Conservation (phyloP, 2,113 vertebrate species). For the Phoenicopterus ruber region DNA sequence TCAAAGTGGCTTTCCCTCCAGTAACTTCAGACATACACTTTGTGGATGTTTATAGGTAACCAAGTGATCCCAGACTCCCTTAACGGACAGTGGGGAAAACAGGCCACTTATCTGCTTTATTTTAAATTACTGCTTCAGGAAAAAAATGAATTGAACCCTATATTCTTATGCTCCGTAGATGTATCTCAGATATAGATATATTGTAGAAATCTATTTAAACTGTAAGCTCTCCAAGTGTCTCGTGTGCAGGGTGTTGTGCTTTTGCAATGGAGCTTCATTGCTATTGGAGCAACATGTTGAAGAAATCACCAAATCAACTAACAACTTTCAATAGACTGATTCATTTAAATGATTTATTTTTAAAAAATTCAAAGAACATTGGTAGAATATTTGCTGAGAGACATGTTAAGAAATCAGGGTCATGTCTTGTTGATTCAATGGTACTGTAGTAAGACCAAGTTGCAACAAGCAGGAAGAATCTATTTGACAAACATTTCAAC, state of each 20-base stretch:
- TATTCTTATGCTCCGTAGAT: background rate
- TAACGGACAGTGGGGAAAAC: background rate
- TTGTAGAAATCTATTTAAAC: background rate
- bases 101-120: background rate
- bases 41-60: background rate
- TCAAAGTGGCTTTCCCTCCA: background rate
- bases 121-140: background rate
- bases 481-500: background rate
- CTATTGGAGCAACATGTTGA: background rate
- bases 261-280: background rate
- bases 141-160: background rate
- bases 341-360: background rate
- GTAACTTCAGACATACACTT: background rate
- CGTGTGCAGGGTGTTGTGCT: rapidly evolving
- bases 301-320: background rate
- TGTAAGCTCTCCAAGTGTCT: background rate
- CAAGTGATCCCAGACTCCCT: background rate
- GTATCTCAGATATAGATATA: background rate
- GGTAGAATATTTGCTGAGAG: background rate
- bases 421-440: background rate
- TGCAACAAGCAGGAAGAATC: background rate
- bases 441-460: background rate
- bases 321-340: background rate
- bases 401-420: background rate
- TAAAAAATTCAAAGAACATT: background rate